Conservation (phyloP, 1,140 invertebrate genomes). For the Ostrea denselamellosa region DNA sequence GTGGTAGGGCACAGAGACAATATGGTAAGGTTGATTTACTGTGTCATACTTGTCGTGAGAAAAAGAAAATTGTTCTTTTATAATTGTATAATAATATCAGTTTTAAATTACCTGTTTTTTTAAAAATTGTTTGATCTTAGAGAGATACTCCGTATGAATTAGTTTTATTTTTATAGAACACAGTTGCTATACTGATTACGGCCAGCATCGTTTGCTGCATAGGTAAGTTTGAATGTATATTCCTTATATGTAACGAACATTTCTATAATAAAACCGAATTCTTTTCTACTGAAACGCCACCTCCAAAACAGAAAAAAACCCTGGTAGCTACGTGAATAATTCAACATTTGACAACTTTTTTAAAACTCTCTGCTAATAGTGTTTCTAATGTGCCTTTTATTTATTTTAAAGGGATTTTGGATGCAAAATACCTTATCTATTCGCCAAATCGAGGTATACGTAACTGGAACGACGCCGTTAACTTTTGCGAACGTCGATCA, state of each 20-base stretch:
- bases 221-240: background rate
- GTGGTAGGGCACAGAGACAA: no score
- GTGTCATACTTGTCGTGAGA: no score
- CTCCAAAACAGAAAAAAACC: no score
- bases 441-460: background rate
- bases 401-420: background rate
- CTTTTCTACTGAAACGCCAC: background rate
- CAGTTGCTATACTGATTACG: background rate
- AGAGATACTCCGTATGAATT: background rate
- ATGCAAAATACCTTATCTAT: background rate
- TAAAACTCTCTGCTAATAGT: background rate
- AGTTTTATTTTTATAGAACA: background rate
- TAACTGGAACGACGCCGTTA: background rate
- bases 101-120: no score
- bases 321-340: no score
- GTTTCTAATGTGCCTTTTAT: background rate
- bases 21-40: no score
- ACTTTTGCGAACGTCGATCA: background rate
- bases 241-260: background rate
- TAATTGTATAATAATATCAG: no score
- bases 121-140: no score
- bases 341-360: background rate
- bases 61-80: no score
- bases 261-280: background rate
- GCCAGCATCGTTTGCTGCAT: background rate